Evolutionary conservation across 1,140 invertebrate species (phyloP), one percentile per base, ranked within the genome.

Genomic region (Eciton burchellii): DNA sequence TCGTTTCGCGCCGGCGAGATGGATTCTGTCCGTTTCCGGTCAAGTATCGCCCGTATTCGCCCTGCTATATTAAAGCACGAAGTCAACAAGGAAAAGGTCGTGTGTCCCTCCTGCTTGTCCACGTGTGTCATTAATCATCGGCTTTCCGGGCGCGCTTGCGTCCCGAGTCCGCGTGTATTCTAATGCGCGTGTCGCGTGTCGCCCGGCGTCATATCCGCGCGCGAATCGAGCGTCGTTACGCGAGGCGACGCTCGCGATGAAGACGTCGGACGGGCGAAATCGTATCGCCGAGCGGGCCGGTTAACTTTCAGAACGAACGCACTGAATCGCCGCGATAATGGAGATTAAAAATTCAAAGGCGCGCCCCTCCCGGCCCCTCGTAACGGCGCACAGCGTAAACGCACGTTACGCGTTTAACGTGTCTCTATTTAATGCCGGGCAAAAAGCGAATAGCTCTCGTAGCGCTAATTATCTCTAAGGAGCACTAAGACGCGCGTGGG

Each of bases 261-360:
- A 35, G 35, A 35, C 6, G 35, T 35, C 35, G 6, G 41, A 59
- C 9, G 11, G 26, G 12, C 19, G 35, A 65, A 65, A 65, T 35
- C 21, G 16, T 16, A 21, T 9, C 49, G 43, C 45, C 16, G 5
- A 35, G 16, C 14, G 41, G 1, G 2, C 16, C n/a, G 12, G 16
- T 66, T 56, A 79, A 19, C 29, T 14, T 35, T 35, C 2, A 2
- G n/a, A 21, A 29, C 14, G 47, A 60, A 19, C 29, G 21, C 21
- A 12, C 12, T 77, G 35, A 77, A 66, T 35, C 54, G 45, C 19
- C 21, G 19, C 24, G 21, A 70, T 79, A 79, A 79, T 79, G 63
- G 49, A 79, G 66, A 77, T 77, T 79, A 79, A 79, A 79, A 79
- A 79, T 77, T n/a, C 43, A 79, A 79, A 35, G 8, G 12, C 21